Evolutionary conservation across 2,797 vertebrate species (phyloP), one percentile per base, ranked within the genome.

Genomic region (Ctenopoma kingsleyae): DNA sequence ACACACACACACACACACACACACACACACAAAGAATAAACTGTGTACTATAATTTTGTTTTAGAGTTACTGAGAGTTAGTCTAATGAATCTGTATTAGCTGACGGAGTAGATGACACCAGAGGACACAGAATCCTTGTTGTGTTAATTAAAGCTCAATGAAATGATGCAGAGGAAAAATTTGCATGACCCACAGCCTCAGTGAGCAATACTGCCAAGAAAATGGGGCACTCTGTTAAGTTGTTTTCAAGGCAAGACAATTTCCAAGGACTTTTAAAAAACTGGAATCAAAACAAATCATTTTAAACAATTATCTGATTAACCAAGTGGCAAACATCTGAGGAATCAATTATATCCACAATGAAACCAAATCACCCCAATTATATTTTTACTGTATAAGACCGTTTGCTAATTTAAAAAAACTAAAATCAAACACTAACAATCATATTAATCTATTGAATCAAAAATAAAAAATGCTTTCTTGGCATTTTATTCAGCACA

Each of bases 61-160:
- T 73, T 20, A 23, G 61, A 68, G 71, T 73, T 64, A 36, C 65
- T 23, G 40, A 41, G 69, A 62, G 74, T 57, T 77, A 35, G 60
- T 64, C 81, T 79, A 81, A 87, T 85, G 72, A 84, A 67, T 85
- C 78, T 78, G 72, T 76, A 77, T 80, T 71, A 71, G 69, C 74
- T 19, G 71, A 74, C 60, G 71, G 66, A 83, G 83, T 51, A 60
- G 74, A 76, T 80, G 84, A 83, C 82, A 81, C 73, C 72, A 76
- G 87, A 85, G 86, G 69, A 88, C 81, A 84, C 74, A 0, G 38
- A 68, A 89, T 85, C 78, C 76, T 88, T 84, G 80, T 83, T 74
- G 81, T 79, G 85, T 86, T 89, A 84, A 88, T 90, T 85, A 85
- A 83, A 86, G 82, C 82, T 73, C 71, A 74, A 79, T 81, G 81